Base-by-base conservation (phyloP, 23 tunicate genomes). In the Halocynthia roretzi region DNA sequence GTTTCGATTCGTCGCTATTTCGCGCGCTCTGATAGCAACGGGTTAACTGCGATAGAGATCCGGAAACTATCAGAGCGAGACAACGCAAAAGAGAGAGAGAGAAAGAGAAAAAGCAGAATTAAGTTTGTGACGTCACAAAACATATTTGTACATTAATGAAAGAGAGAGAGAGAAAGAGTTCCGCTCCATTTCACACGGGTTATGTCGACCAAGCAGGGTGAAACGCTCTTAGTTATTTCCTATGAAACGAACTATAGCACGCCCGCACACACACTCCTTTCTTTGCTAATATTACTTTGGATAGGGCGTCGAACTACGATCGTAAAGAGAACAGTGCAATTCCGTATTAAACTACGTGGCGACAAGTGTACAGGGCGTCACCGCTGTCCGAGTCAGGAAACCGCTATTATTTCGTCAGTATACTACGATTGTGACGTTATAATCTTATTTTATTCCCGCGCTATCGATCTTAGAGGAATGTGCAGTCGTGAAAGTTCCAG, bases 141-240 rank as follows among this genome's bases (percentile, higher is more conserved):
- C 48, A 65, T 65, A 40, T 65, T 65, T 65, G 70, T 65, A 20
- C 22, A 5, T 20, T 20, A 11, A 74, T 21, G 17, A 74, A 54
- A 53, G 62, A 74, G 56, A 31, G 44, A 31, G 44, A 31, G 44
- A 31, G 44, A 31, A 64, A 74, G 78, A 74, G 78, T 54, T 56
- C n/a, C 78, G 78, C 78, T 74, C 62, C 62, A 74, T 74, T 74
- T 53, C 20, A 54, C 56, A 23, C 21, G 61, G 60, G 78, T 74
- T 74, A 74, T 74, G 78, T 65, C 22, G 6, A 20, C 70, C 70
- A 65, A 65, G 5, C 48, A 40, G 70, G 48, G 70, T 48, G 70
- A 40, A 65, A 65, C 19, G 19, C 56, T 53, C 22, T 53, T 54
- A 54, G 19, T 74, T 74, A 44, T 53, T 74, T 74, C 17, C n/a